Evolutionary conservation across 1,140 invertebrate species (phyloP).

Genomic region (Chironomus tepperi): DNA sequence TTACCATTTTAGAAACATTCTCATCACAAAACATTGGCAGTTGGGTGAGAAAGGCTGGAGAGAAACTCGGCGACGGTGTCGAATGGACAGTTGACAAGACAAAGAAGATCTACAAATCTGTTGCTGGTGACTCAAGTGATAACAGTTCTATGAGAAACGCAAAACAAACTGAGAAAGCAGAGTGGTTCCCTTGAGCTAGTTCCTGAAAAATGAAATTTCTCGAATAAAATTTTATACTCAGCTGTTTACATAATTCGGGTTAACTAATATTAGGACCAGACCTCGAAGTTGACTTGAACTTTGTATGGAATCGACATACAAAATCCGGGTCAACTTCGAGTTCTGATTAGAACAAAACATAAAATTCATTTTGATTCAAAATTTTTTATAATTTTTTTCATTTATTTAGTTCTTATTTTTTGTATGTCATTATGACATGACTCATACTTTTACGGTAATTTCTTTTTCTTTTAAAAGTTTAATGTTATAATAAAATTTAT

Average conservation of each 20-base stretch:
- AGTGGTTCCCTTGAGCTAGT: not conserved
- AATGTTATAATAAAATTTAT: slow-evolving; percentile 10
- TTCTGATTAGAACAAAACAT: not conserved
- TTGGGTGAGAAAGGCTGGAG: slow-evolving; percentile 59
- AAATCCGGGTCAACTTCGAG: not conserved
- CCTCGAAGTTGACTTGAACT: too few relatives aligned
- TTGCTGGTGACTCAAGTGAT: not conserved
- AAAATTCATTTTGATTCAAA: not conserved
- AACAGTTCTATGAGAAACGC: not conserved
- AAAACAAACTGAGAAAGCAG: not conserved
- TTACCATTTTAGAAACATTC: slow-evolving; percentile 56
- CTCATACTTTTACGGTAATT: not conserved
- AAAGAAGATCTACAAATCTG: slow-evolving; percentile 34
- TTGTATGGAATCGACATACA: too few relatives aligned
- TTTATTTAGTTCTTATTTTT: slow-evolving; percentile 4
- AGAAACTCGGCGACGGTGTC: slow-evolving; percentile 52
- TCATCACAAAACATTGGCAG: slow-evolving; percentile 58
- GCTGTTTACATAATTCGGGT: too few relatives aligned
- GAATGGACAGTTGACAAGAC: slow-evolving; percentile 43
- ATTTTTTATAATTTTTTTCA: not conserved
- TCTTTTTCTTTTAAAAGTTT: not conserved
- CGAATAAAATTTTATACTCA: too few relatives aligned
- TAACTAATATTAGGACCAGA: too few relatives aligned
- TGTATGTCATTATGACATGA: slow-evolving; percentile 1
- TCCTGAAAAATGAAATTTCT: too few relatives aligned